Conservation (phyloP, 2,113 vertebrate species). For the Hippopotamus amphibius region DNA sequence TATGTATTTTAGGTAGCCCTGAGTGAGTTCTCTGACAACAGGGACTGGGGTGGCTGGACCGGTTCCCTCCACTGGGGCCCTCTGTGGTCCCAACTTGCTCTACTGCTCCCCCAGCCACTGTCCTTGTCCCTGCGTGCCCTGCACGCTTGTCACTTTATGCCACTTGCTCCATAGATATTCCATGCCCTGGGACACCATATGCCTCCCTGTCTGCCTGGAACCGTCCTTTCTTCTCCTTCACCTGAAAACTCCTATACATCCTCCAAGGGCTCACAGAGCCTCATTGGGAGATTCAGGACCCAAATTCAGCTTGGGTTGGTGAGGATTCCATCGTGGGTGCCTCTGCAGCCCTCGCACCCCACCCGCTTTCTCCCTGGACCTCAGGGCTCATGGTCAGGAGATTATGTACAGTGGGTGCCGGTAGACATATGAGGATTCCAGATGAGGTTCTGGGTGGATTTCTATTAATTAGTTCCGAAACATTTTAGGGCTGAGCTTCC, state of each 20-base stretch:
- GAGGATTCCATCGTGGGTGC: not conserved
- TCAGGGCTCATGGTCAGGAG: not conserved
- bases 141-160: not conserved
- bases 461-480: not conserved
- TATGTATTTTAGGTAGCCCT: not conserved
- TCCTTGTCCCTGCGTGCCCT: not conserved
- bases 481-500: not conserved
- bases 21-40: not conserved
- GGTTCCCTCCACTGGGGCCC: not conserved
- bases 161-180: not conserved
- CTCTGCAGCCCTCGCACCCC: fast-evolving
- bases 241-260: not conserved
- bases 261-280: not conserved
- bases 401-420: fast-evolving
- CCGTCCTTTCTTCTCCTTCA: no score
- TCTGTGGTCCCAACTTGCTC: fast-evolving
- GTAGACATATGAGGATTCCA: not conserved
- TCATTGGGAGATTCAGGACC: not conserved
- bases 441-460: not conserved
- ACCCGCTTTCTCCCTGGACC: not conserved
- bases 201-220: not conserved
- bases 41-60: not conserved
- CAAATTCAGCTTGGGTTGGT: not conserved
- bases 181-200: not conserved
- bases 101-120: fast-evolving